A percentile compares a stretch with the other conserved stretches of the same genome.
phyloP scores from a whole-genome alignment of 2,888 invertebrate genomes.

The Spatulosminthurus flaviceps region DNA sequence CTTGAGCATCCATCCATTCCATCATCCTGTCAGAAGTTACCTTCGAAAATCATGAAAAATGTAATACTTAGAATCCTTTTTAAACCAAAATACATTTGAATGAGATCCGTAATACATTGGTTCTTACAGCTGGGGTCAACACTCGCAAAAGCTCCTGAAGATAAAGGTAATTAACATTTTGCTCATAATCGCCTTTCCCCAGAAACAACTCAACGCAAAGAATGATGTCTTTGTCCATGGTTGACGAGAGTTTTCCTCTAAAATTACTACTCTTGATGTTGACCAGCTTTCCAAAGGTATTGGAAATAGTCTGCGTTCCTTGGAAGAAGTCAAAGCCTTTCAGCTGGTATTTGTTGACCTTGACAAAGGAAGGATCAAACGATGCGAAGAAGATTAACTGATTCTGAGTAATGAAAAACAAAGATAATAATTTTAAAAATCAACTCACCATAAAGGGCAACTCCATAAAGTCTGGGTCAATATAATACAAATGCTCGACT shows the following conservation, averaged over 20 bases:
- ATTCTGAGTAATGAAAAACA: too few species aligned
- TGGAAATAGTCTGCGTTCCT: background rate
- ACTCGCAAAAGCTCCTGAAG: background rate
- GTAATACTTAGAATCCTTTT: too few species aligned
- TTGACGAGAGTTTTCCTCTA: background rate
- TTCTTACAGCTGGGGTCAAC: background rate
- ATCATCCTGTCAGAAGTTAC: background rate
- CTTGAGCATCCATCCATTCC: too few species aligned
- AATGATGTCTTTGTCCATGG: background rate
- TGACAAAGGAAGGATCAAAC: too few species aligned
- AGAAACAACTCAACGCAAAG: background rate
- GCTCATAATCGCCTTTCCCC: background rate
- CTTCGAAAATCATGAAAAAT: background rate
- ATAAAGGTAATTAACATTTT: background rate
- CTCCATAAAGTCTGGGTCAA: conserved; percentile 7
- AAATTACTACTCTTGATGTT: background rate
- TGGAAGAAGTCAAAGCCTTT: background rate
- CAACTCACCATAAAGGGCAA: background rate
- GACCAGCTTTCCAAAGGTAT: background rate
- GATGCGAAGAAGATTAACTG: too few species aligned
- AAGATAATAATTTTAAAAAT: too few species aligned
- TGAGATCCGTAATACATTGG: background rate
- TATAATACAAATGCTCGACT: background rate
- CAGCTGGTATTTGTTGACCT: conserved; percentile 8
- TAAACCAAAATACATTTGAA: too few species aligned